Evolutionary conservation across 1,140 invertebrate genomes (phyloP).

Genomic region (Thaumatotibia leucotreta): DNA sequence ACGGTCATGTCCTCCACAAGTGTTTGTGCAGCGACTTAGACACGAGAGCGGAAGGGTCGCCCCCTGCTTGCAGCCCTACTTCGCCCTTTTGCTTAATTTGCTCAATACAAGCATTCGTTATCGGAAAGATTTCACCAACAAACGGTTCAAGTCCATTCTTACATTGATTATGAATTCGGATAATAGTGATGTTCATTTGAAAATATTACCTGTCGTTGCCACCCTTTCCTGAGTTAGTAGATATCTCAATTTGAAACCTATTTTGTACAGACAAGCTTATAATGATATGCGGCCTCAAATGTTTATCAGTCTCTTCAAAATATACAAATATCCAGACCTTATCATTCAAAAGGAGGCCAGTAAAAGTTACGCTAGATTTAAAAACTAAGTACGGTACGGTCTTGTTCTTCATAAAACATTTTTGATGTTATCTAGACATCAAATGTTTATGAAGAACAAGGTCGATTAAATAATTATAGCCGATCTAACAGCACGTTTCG

Average conservation of each 20-base stretch:
- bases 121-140: background rate
- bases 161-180: background rate
- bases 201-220: background rate
- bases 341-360: no score
- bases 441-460: background rate
- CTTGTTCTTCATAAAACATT: no score
- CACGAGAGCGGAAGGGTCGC: constrained; percentile 37
- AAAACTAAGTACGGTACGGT: no score
- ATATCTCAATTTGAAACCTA: background rate
- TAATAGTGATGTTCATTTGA: background rate
- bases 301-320: no score
- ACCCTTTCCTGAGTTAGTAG: background rate
- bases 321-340: no score
- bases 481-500: background rate
- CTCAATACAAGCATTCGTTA: constrained; percentile 18
- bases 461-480: background rate
- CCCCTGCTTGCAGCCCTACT: constrained; percentile 23
- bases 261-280: background rate
- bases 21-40: constrained; percentile 40
- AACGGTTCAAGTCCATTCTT: background rate
- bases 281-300: background rate
- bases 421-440: no score
- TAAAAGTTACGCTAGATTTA: no score
- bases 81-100: constrained; percentile 26
- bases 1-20: constrained; percentile 23